A percentile compares a stretch with the other conserved stretches of the same genome.
Conservation (phyloP, 2,797 vertebrate species). For the Fistularia tabacaria region DNA sequence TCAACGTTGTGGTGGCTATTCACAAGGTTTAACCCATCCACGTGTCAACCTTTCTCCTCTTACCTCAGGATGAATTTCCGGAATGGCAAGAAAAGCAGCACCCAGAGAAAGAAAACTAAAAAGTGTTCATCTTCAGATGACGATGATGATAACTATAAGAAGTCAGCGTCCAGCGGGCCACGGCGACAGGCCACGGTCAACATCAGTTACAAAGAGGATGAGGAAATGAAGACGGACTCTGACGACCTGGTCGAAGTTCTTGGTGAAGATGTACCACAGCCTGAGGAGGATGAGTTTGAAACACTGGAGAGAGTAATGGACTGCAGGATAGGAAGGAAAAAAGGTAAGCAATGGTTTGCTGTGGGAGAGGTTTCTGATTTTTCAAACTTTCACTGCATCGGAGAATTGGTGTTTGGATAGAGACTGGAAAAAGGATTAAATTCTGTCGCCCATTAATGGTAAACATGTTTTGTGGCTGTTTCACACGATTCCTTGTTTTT, state of each 20-base stretch:
- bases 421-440: too few species aligned
- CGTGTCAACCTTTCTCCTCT: not conserved
- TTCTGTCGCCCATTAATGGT: not conserved
- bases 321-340: slow-evolving; percentile 86
- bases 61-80: slow-evolving; percentile 77
- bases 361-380: not conserved
- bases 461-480: not conserved
- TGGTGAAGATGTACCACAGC: slow-evolving; percentile 94
- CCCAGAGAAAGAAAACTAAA: slow-evolving; percentile 79
- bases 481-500: not conserved
- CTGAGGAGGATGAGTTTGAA: slow-evolving; percentile 98
- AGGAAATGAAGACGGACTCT: slow-evolving; percentile 96
- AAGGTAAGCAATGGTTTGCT: slow-evolving; percentile 72
- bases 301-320: slow-evolving; percentile 97
- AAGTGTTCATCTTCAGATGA: slow-evolving; percentile 86
- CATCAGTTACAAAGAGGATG: slow-evolving; percentile 97
- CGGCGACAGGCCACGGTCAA: slow-evolving; percentile 96
- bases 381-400: too few species aligned
- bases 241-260: slow-evolving; percentile 94
- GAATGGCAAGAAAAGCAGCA: slow-evolving; percentile 86
- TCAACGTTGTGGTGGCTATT: not conserved
- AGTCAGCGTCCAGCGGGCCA: slow-evolving; percentile 74
- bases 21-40: not conserved
- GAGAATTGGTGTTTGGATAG: too few species aligned
- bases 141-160: slow-evolving; percentile 85